phyloP scores from a whole-genome alignment of 2,888 invertebrate genomes.

The Periphyllus acericola region DNA sequence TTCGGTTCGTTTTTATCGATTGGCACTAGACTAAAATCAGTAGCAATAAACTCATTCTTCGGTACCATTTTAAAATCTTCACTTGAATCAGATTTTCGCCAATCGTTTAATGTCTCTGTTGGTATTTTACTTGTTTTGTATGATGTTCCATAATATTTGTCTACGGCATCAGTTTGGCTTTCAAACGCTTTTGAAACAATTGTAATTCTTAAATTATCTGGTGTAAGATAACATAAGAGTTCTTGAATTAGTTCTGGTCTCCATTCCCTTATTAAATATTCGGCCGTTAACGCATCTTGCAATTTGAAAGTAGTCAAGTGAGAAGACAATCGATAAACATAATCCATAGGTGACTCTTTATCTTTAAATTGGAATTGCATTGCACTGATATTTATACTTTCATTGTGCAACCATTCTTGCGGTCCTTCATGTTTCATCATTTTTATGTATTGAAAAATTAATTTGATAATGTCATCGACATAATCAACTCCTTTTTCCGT shows the following conservation, averaged over 20 bases:
- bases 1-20: conserved; percentile 72
- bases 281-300: conserved; percentile 84
- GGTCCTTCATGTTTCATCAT: conserved; percentile 69
- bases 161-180: conserved; percentile 75
- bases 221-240: conserved; percentile 77
- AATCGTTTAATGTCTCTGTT: conserved; percentile 73
- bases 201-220: conserved; percentile 81
- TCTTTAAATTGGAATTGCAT: conserved; percentile 91
- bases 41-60: conserved; percentile 92
- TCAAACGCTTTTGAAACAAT: conserved; percentile 83
- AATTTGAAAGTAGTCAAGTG: conserved; percentile 72
- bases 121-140: conserved; percentile 80
- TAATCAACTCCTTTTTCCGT: conserved; percentile 91
- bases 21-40: conserved; percentile 77
- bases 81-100: conserved; percentile 76
- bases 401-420: conserved; percentile 91
- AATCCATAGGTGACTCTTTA: conserved; percentile 78
- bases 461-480: conserved; percentile 83
- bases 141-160: conserved; percentile 93
- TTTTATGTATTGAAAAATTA: conserved; percentile 77
- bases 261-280: conserved; percentile 85
- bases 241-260: conserved; percentile 83
- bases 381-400: conserved; percentile 81
- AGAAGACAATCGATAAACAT: conserved; percentile 77
- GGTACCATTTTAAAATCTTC: conserved; percentile 79